A percentile compares a stretch with the other conserved stretches of the same genome.
These are phyloP conservation scores for Megalops cyprinoides DNA, from an alignment of 2,797 vertebrate genomes.

Conservation along the genomic window DNA sequence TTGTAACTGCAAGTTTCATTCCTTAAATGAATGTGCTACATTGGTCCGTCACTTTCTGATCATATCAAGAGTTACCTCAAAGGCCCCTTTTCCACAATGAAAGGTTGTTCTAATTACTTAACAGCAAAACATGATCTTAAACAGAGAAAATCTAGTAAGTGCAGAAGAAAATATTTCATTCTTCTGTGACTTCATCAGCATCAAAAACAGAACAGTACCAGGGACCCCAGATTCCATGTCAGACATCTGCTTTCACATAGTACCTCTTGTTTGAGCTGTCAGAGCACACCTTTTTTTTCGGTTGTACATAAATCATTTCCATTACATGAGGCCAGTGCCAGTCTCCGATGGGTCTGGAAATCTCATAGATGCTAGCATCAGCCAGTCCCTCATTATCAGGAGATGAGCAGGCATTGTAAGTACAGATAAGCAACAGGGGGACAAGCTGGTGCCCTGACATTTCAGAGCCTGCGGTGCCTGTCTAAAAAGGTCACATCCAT, in stretches of 20 bases:
- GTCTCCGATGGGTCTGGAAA: not conserved
- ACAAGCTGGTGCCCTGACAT: conserved; percentile 22
- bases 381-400: not conserved
- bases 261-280: no score
- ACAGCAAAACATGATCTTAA: not conserved
- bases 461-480: conserved; percentile 3
- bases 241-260: no score
- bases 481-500: conserved; percentile 32
- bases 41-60: no score
- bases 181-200: not conserved
- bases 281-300: not conserved
- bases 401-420: not conserved
- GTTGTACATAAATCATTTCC: not conserved
- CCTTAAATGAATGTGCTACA: no score
- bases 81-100: not conserved
- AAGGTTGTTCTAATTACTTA: not conserved
- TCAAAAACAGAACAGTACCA: not conserved
- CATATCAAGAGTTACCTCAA: no score
- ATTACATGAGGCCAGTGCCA: not conserved
- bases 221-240: no score
- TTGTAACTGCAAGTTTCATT: no score
- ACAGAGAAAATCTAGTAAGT: not conserved
- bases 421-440: not conserved
- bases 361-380: no score
- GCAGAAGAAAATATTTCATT: not conserved